Conservation (phyloP, 2,888 invertebrate species). For the Siphonodentalium dalli region DNA sequence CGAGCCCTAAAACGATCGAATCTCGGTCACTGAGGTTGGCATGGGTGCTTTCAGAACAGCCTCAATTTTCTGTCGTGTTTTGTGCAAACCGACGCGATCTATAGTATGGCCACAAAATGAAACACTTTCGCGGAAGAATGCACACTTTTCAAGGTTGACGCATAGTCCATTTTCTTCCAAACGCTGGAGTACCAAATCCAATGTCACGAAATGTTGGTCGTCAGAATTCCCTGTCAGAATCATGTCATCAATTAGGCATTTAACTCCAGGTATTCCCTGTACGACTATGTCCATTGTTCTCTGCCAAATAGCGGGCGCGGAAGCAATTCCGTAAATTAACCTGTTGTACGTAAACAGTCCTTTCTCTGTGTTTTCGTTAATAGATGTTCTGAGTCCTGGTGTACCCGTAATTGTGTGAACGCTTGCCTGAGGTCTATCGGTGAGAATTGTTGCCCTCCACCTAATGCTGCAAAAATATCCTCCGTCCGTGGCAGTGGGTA, state of each 20-base stretch:
- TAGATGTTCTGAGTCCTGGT: conserved; percentile 11
- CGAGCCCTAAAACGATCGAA: no score
- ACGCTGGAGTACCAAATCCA: conserved; percentile 15
- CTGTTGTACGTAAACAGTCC: conserved; percentile 6
- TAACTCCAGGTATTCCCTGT: conserved; percentile 8
- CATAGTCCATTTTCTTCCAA: conserved; percentile 10
- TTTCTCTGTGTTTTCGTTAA: conserved; percentile 6
- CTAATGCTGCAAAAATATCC: conserved; percentile 34
- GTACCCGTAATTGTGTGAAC: conserved; percentile 22
- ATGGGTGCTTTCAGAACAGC: no score
- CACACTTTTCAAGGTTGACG: conserved; percentile 9
- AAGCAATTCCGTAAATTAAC: conserved; percentile 5
- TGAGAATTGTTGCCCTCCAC: conserved; percentile 25
- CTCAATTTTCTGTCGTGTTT: no score
- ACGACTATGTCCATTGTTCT: conserved; percentile 32
- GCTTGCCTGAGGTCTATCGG: conserved; percentile 22
- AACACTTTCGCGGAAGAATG: conserved; percentile 5
- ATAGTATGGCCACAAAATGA: no score
- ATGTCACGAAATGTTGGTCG: conserved; percentile 12
- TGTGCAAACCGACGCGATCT: no score
- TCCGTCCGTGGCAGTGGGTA: conserved; percentile 32
- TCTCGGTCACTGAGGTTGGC: no score
- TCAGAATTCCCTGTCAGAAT: conserved; percentile 11
- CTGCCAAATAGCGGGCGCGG: conserved; percentile 15
- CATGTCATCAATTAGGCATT: conserved; percentile 10